A percentile compares a stretch with the other conserved stretches of the same genome.
Conservation (phyloP, 2,888 invertebrate species). For the Ormyrus labotus region DNA sequence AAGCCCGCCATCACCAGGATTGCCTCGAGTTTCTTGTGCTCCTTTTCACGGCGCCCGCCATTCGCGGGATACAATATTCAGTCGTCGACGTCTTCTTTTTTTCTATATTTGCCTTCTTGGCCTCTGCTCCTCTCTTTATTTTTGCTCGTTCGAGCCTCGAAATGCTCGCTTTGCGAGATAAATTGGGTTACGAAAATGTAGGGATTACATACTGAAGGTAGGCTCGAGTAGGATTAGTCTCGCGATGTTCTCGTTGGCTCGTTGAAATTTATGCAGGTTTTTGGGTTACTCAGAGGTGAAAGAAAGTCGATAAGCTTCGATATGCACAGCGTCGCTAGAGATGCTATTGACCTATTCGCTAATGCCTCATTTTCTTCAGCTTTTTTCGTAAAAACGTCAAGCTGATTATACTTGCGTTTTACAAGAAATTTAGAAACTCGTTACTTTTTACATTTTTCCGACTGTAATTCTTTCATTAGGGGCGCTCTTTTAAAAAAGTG, state of each 20-base stretch:
- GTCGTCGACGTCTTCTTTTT: neutral
- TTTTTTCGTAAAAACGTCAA: no score
- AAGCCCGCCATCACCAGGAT: slow-evolving; percentile 73
- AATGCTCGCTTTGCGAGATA: neutral
- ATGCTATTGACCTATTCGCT: no score
- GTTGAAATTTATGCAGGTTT: neutral
- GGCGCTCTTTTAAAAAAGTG: slow-evolving; percentile 3
- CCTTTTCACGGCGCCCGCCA: slow-evolving; percentile 53
- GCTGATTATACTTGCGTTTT: no score
- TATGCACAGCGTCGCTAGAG: no score
- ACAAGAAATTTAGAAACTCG: no score
- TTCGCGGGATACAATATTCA: slow-evolving; percentile 24
- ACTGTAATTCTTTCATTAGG: slow-evolving; percentile 25
- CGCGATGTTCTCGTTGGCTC: neutral
- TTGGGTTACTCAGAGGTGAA: neutral
- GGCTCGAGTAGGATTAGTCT: no score
- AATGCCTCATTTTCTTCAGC: no score
- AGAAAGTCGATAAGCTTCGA: no score
- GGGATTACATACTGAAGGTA: no score
- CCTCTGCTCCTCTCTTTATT: neutral
- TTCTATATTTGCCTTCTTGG: no score
- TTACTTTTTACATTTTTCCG: neutral
- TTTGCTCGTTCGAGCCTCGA: slow-evolving; percentile 6
- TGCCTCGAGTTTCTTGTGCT: slow-evolving; percentile 67
- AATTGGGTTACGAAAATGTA: neutral